These are phyloP conservation scores for Apamea sordens DNA, from an alignment of 2,888 invertebrate genomes.

Conservation along the genomic window DNA sequence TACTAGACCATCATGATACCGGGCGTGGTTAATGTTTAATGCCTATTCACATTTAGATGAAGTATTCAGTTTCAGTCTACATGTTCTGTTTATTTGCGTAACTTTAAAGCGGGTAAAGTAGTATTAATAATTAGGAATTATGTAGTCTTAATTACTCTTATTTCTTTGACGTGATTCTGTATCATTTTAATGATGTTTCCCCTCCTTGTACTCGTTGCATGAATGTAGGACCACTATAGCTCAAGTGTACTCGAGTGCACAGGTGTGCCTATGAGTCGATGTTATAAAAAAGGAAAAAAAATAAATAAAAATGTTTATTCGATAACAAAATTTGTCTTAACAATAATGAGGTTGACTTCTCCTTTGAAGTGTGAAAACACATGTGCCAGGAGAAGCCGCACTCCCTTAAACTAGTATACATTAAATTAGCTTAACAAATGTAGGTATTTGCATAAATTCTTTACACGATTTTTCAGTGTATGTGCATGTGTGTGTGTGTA, in stretches of 20 bases:
- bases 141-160: not conserved
- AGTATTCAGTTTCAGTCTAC: constrained; percentile 22
- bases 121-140: constrained; percentile 19
- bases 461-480: no score
- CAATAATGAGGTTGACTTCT: no score
- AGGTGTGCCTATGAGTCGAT: constrained; percentile 13
- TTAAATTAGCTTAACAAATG: no score
- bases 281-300: constrained; percentile 11
- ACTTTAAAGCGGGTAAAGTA: not conserved
- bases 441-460: no score
- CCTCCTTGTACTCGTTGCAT: constrained; percentile 12
- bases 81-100: constrained; percentile 6
- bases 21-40: constrained; percentile 29
- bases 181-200: constrained; percentile 43
- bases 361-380: no score
- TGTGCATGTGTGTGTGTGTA: no score
- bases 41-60: constrained; percentile 32
- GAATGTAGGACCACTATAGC: constrained; percentile 24
- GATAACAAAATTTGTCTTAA: no score
- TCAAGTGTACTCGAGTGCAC: constrained; percentile 18
- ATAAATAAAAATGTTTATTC: no score
- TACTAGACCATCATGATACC: constrained; percentile 49
- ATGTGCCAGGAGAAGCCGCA: no score
- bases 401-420: no score
- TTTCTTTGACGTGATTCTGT: constrained; percentile 21